phyloP scores from a whole-genome alignment of 2,888 invertebrate species.

The Volucella inanis region DNA sequence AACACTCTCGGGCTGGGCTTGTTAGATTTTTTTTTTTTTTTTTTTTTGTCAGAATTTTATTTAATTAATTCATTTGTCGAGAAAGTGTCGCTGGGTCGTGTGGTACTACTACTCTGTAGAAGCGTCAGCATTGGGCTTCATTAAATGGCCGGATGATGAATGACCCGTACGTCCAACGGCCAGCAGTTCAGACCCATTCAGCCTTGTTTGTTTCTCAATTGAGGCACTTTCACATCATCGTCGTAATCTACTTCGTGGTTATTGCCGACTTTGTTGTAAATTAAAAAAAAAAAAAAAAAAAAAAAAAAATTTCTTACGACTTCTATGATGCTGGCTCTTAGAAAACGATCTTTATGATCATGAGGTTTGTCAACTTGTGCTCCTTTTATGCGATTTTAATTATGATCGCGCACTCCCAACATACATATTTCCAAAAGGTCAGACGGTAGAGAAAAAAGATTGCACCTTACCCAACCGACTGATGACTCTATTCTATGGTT shows the following conservation, averaged over 20 bases:
- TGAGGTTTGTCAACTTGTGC: slow-evolving; percentile 54
- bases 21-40: slow-evolving; percentile 45
- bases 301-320: slow-evolving; percentile 42
- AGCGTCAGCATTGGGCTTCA: slow-evolving; percentile 49
- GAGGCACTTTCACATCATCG: slow-evolving; percentile 56
- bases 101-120: slow-evolving; percentile 27
- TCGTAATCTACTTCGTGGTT: slow-evolving; percentile 20
- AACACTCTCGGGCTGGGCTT: not conserved
- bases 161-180: slow-evolving; percentile 73
- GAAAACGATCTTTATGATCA: slow-evolving; percentile 33
- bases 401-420: slow-evolving; percentile 28
- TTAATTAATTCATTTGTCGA: slow-evolving; percentile 73
- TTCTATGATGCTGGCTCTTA: slow-evolving; percentile 55
- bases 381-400: slow-evolving; percentile 68
- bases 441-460: slow-evolving; percentile 19
- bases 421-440: slow-evolving; percentile 29
- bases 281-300: slow-evolving; percentile 34
- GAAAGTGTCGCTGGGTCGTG: slow-evolving; percentile 50
- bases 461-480: slow-evolving; percentile 25
- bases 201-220: slow-evolving; percentile 70
- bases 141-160: slow-evolving; percentile 75
- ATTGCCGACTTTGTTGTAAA: slow-evolving; percentile 29
- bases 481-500: slow-evolving; percentile 46
- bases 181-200: slow-evolving; percentile 61
- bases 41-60: slow-evolving; percentile 60